Evolutionary conservation across 2,113 vertebrate genomes (phyloP), one percentile per base, ranked within the genome.

Genomic region (Gasterosteus aculeatus): DNA sequence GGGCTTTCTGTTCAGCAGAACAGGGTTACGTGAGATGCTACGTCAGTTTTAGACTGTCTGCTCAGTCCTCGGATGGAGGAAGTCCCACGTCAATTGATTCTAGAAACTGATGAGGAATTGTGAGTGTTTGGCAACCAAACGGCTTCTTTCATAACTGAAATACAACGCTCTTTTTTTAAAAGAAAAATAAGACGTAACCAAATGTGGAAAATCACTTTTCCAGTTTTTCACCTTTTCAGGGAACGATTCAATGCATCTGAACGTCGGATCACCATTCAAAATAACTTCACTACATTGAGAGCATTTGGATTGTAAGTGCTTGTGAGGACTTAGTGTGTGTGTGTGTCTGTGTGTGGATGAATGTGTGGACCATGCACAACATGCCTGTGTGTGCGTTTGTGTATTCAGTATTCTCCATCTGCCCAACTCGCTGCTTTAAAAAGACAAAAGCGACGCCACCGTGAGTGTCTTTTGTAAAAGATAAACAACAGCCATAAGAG

Each of bases 401-500:
- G 9, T 33, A 33, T 44, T 19, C 33, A 51, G 22, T 47, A 22
- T 59, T 60, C 12, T 38, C 29, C 14, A 3, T 58, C 60, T 65
- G 61, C 31, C 19, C 44, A 51, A 12, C 41, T 22, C 29, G 35
- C 71, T 65, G 5, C 59, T 65, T 71, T 64, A 26, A 14, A 35
- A 75, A 41, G 60, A 75, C 65, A 85, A 77, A 71, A 26, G 33
- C 72, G 73, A 60, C 65, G n/a, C 3, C 14, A 69, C 62, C 72
- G 72, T 16, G 39, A 80, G 58, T 62, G 49, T 73, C 41, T 74
- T 76, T 58, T 72, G 42, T 49, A 47, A 74, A 65, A 49, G 47
- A 80, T 41, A 42, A 79, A 76, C 62, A 81, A 65, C 33, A 22
- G 60, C 54, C 1, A 29, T 22, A 0, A 82, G 51, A 72, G 49